Percentiles rank a stretch among this genome's conserved stretches.
Conservation (phyloP, 1,140 invertebrate species). For the Euwallacea similis region DNA sequence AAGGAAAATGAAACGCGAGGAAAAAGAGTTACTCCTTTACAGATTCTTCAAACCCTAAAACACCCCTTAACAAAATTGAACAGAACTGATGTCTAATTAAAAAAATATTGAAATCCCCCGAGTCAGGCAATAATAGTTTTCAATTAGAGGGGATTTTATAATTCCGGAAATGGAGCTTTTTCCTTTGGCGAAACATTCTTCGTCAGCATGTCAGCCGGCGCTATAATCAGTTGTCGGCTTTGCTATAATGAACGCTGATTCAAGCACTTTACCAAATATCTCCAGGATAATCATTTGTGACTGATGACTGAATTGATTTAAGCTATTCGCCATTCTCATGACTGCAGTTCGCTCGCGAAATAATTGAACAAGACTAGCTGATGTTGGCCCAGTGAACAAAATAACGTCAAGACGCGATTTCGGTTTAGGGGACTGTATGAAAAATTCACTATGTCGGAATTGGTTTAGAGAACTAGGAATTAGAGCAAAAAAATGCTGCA, state of each 20-base stretch:
- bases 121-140: too few species aligned
- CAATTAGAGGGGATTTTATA: too few species aligned
- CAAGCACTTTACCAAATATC: slow-evolving; percentile 42
- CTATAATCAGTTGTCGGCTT: slow-evolving; percentile 40
- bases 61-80: too few species aligned
- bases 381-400: background rate
- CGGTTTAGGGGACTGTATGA: background rate
- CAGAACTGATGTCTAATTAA: too few species aligned
- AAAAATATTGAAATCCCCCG: too few species aligned
- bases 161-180: slow-evolving; percentile 5
- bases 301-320: slow-evolving; percentile 47
- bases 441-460: slow-evolving; percentile 8
- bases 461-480: too few species aligned
- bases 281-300: slow-evolving; percentile 43
- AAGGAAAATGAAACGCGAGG: too few species aligned
- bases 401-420: background rate
- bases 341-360: slow-evolving; percentile 27
- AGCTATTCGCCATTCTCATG: slow-evolving; percentile 42
- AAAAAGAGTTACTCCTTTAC: too few species aligned
- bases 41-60: too few species aligned
- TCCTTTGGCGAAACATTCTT: slow-evolving; percentile 29
- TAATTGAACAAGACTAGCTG: slow-evolving; percentile 33
- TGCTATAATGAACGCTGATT: slow-evolving; percentile 43
- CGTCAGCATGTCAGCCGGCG: slow-evolving; percentile 30
- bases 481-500: background rate